Percentiles rank a stretch among this genome's conserved stretches.
Evolutionary conservation across 2,888 invertebrate species (phyloP).

Genomic region (Drosophila phalerata): DNA sequence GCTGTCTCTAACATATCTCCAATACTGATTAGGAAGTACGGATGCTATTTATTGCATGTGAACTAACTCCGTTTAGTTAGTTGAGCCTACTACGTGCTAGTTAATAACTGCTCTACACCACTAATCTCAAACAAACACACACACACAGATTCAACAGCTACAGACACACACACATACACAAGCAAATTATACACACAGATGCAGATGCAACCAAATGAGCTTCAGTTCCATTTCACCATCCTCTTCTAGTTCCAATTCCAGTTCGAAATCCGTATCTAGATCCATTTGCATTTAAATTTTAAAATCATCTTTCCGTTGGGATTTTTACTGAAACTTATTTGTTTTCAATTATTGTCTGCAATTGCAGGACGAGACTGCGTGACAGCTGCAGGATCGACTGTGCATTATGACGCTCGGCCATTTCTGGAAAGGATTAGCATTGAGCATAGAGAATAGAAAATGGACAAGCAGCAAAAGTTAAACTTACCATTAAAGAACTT

Average conservation of each 20-base stretch:
- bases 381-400: slow-evolving; percentile 93
- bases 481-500: slow-evolving; percentile 97
- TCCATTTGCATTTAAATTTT: slow-evolving; percentile 11
- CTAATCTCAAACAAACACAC: slow-evolving; percentile 7
- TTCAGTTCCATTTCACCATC: not conserved
- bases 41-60: slow-evolving; percentile 38
- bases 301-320: not conserved
- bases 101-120: slow-evolving; percentile 27
- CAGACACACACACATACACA: slow-evolving; percentile 11
- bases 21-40: slow-evolving; percentile 64
- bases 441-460: not conserved
- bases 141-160: not conserved
- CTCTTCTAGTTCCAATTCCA: not conserved
- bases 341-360: slow-evolving; percentile 97
- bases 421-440: slow-evolving; percentile 90
- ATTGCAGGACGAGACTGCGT: slow-evolving; percentile 93
- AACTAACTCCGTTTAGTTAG: slow-evolving; percentile 21
- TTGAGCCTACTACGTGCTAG: slow-evolving; percentile 48
- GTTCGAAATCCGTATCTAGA: not conserved
- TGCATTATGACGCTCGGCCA: slow-evolving; percentile 98
- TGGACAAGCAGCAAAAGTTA: not conserved
- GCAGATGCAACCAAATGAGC: slow-evolving; percentile 23
- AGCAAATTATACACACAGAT: not conserved
- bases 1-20: slow-evolving; percentile 31
- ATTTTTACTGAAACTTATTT: slow-evolving; percentile 87